phyloP scores from a whole-genome alignment of 2,797 vertebrate species.

The Emys orbicularis region DNA sequence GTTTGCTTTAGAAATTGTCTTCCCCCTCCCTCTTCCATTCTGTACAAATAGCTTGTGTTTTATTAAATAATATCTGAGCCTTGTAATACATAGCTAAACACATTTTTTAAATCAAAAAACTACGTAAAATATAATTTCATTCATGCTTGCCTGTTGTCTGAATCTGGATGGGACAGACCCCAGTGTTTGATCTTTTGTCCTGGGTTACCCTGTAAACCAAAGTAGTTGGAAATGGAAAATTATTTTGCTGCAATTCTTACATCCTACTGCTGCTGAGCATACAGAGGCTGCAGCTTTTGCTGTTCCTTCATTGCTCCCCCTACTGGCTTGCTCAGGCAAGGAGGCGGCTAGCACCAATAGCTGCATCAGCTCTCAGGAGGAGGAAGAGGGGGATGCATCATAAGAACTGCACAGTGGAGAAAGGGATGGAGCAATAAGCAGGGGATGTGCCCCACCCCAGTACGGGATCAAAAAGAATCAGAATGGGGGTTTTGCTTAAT shows the following conservation, averaged over 20 bases:
- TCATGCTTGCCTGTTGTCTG: background rate
- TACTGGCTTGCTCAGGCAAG: background rate
- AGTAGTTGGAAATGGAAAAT: background rate
- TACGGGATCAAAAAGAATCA: background rate
- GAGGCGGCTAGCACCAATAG: background rate
- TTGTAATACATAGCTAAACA: background rate
- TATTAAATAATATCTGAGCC: background rate
- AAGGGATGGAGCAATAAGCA: background rate
- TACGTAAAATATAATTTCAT: background rate
- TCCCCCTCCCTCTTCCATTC: background rate
- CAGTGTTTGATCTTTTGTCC: background rate
- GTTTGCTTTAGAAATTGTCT: background rate
- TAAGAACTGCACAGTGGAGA: background rate
- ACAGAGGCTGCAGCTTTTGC: background rate
- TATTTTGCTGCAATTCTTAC: background rate
- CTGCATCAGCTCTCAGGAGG: background rate
- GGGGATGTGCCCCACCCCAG: background rate
- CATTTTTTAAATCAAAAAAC: background rate
- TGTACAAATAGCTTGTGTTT: background rate
- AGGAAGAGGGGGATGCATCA: background rate
- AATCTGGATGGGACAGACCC: background rate
- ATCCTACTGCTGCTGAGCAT: slow-evolving; percentile 7
- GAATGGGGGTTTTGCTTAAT: slow-evolving; percentile 52
- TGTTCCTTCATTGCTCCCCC: background rate
- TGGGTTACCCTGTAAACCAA: background rate